Evolutionary conservation across 2,888 invertebrate species (phyloP).

Genomic region (Leucania comma): DNA sequence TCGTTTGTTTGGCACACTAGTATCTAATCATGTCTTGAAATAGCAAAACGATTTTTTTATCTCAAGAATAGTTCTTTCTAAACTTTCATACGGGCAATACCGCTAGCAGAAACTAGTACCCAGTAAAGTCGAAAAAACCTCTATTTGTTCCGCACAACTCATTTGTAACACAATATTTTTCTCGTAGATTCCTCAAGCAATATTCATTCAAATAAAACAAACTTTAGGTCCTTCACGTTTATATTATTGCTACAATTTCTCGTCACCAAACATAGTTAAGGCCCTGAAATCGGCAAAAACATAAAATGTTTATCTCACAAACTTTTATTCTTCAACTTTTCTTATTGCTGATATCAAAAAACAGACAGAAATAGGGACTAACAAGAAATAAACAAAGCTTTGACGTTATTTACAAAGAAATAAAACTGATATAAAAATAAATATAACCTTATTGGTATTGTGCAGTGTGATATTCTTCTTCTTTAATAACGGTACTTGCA

Average conservation of each 20-base stretch:
- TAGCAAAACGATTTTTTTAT: too few relatives aligned
- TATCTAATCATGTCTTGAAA: too few relatives aligned
- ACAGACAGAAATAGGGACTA: conserved; percentile 42
- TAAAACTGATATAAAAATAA: conserved; percentile 38
- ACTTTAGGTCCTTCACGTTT: conserved; percentile 46
- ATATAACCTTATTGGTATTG: conserved; percentile 30
- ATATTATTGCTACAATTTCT: conserved; percentile 43
- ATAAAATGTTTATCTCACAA: conserved; percentile 61
- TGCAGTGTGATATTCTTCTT: conserved; percentile 16
- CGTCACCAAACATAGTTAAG: conserved; percentile 53
- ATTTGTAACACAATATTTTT: conserved; percentile 9
- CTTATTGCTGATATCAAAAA: conserved; percentile 55
- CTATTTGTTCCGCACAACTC: background rate
- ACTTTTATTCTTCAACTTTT: conserved; percentile 57
- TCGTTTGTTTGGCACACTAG: too few relatives aligned
- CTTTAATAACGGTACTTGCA: background rate
- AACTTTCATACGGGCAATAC: background rate
- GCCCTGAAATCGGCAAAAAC: conserved; percentile 45
- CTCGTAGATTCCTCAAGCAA: conserved; percentile 8
- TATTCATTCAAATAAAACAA: conserved; percentile 50
- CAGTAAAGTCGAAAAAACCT: background rate
- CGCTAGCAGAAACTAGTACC: background rate
- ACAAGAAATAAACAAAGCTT: conserved; percentile 48
- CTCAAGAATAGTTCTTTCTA: too few relatives aligned
- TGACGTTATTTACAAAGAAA: conserved; percentile 36